These are phyloP conservation scores for Crocuta crocuta DNA, from an alignment of 2,113 vertebrate species.

Conservation along the genomic window DNA sequence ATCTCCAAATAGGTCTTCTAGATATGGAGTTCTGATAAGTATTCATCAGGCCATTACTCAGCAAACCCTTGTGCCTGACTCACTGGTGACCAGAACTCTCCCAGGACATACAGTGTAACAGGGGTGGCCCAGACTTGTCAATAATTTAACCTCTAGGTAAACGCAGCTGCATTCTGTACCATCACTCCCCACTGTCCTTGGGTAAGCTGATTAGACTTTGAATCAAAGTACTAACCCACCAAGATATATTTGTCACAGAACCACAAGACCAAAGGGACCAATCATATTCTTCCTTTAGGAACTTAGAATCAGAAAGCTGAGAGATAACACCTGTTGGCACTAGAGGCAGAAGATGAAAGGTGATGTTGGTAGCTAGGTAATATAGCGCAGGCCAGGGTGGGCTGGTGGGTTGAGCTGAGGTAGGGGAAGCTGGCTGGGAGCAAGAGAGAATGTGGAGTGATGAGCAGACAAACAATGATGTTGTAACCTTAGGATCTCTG, in stretches of 20 bases:
- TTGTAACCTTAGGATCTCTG: neutral
- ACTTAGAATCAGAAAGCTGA: neutral
- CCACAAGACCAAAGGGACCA: neutral
- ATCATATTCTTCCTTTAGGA: neutral
- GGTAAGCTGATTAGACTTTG: neutral
- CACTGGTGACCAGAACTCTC: neutral
- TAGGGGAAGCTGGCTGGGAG: neutral
- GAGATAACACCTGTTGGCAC: neutral
- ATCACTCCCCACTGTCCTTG: neutral
- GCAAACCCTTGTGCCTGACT: neutral
- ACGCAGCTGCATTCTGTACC: neutral
- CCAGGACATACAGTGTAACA: neutral
- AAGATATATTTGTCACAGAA: neutral
- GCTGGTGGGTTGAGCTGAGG: neutral
- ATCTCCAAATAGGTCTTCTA: neutral
- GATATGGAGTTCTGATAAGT: neutral
- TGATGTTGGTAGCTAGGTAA: neutral
- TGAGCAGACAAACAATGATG: neutral
- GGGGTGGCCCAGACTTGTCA: neutral
- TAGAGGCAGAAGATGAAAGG: neutral
- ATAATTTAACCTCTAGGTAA: neutral
- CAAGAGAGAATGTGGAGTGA: neutral
- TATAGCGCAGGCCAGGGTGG: fast-evolving
- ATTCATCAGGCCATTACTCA: neutral
- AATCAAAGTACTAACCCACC: neutral